A percentile compares a stretch with the other conserved stretches of the same genome.
phyloP scores from a whole-genome alignment of 2,113 vertebrate genomes.

The Patagioenas fasciata region DNA sequence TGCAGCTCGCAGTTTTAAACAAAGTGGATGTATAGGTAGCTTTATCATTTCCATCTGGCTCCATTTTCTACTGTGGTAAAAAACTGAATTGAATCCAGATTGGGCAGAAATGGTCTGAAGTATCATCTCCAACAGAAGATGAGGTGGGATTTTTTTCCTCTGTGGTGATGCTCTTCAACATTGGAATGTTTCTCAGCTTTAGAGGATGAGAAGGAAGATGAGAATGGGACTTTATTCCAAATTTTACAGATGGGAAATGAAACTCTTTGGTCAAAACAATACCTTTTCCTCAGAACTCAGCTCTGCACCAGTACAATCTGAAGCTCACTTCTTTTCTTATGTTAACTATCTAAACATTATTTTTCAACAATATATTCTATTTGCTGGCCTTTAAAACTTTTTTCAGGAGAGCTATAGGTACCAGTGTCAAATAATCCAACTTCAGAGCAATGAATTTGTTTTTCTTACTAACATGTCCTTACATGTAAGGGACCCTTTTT shows the following conservation, averaged over 20 bases:
- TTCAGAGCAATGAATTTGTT: not conserved
- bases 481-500: accelerated
- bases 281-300: not conserved
- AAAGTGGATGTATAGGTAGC: not conserved
- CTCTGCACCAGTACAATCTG: not conserved
- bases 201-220: not conserved
- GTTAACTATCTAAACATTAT: not conserved
- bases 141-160: not conserved
- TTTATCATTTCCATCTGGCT: not conserved
- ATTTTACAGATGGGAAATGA: not conserved
- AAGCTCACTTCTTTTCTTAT: not conserved
- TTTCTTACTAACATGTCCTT: not conserved
- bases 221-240: not conserved
- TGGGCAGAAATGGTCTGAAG: not conserved
- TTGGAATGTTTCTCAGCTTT: not conserved
- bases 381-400: not conserved
- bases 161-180: not conserved
- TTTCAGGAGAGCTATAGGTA: accelerated
- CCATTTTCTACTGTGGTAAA: not conserved
- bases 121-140: not conserved
- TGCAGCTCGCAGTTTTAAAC: not conserved
- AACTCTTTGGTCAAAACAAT: not conserved
- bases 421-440: not conserved
- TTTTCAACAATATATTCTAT: not conserved
- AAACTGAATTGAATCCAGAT: not conserved